Conservation (phyloP, 2,797 vertebrate genomes). For the Chelon auratus region DNA sequence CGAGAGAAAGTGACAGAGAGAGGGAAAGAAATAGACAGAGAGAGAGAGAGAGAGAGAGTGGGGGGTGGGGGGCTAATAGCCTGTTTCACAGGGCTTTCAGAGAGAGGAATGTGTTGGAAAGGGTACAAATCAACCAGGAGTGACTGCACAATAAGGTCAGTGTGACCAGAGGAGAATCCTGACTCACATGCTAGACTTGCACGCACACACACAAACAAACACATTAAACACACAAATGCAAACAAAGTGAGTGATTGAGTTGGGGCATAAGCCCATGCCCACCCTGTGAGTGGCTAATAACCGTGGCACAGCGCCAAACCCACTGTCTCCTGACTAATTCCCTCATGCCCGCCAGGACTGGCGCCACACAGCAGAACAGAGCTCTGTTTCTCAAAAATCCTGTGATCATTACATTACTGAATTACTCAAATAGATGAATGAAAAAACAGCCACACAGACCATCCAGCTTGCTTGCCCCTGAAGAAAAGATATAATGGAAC, state of each 20-base stretch:
- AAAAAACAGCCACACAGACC: conserved; percentile 57
- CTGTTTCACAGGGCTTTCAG: conserved; percentile 62
- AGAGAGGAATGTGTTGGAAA: conserved; percentile 79
- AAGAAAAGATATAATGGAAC: conserved; percentile 51
- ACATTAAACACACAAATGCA: conserved; percentile 67
- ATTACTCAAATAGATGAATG: conserved; percentile 72
- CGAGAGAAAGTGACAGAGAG: conserved; percentile 43
- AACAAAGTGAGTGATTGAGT: conserved; percentile 75
- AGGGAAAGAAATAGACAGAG: conserved; percentile 22
- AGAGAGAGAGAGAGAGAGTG: neutral
- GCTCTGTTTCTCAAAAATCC: conserved; percentile 74
- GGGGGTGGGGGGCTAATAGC: conserved; percentile 42
- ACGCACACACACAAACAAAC: conserved; percentile 69
- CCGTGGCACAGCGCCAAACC: conserved; percentile 86
- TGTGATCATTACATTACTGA: conserved; percentile 72
- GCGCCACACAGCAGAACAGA: conserved; percentile 79
- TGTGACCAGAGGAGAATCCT: conserved; percentile 77
- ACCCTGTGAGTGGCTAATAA: conserved; percentile 83
- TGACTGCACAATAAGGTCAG: conserved; percentile 81
- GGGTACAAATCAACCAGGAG: conserved; percentile 77
- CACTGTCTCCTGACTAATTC: conserved; percentile 88
- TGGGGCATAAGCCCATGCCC: conserved; percentile 74
- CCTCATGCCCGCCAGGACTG: conserved; percentile 79
- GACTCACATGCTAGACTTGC: conserved; percentile 48
- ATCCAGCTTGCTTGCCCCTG: conserved; percentile 38